Evolutionary conservation across 2,797 vertebrate species (phyloP), one percentile per base, ranked within the genome.

Genomic region (Pseudopleuronectes americanus): DNA sequence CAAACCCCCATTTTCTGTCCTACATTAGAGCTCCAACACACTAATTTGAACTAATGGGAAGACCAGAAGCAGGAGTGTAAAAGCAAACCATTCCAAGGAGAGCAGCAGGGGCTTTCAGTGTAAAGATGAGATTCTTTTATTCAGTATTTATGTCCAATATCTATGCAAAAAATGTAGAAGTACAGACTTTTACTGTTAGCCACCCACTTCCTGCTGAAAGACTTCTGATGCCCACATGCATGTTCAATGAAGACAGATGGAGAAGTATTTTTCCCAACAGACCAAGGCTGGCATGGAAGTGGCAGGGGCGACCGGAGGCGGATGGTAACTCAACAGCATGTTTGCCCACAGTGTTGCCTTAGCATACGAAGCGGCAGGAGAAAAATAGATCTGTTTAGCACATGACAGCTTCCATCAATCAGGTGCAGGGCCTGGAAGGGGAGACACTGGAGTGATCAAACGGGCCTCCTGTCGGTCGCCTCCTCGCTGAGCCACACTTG

Each of bases 381-480:
- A 86, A 88, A 90, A 90, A 90, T 76, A 89, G 87, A 90, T 85
- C 76, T 90, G 85, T 91, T 91, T 89, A 84, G 81, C 80, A 87
- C 79, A 88, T 83, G 87, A 90, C 89, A 90, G 88, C 75, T 56
- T 79, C 80, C 88, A 93, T 94, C 92, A 87, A 86, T 92, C 90
- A 92, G 83, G 33, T 26, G 58, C 21, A 68, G 79, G 70, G 63
- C 43, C 77, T 66, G 81, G 69, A 71, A 89, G 80, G 64, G 66
- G 76, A 80, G 79, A 84, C 81, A 76, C 64, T 65, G 66, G 31
- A 21, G 13, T 69, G 80, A 87, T 80, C 67, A 69, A 88, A 76
- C 77, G 68, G 65, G 75, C 77, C 57, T 69, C 8, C 45, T 41
- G 70, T 61, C 65, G 83, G 82, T 78, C 70, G 28, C 62, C 70